phyloP scores from a whole-genome alignment of 2,888 invertebrate species.

The Noctua janthe region DNA sequence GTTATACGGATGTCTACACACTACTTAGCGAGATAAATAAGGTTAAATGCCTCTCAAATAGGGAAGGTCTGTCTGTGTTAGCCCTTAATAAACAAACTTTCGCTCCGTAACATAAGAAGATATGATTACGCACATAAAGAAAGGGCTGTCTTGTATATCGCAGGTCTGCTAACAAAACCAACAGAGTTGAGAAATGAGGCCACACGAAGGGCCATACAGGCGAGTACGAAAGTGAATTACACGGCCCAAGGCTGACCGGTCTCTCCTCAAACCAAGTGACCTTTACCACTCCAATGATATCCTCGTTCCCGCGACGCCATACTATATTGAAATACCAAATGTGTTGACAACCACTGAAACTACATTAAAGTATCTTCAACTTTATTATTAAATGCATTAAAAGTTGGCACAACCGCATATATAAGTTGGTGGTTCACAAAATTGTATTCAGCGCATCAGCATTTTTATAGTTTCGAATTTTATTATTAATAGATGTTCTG shows the following conservation, averaged over 20 bases:
- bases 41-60: slow-evolving; percentile 45
- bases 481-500: slow-evolving; percentile 45
- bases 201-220: slow-evolving; percentile 85
- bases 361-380: slow-evolving; percentile 58
- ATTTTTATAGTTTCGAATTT: slow-evolving; percentile 50
- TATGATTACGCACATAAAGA: slow-evolving; percentile 63
- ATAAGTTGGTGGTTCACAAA: slow-evolving; percentile 40
- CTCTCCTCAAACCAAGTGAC: slow-evolving; percentile 88
- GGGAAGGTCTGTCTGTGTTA: slow-evolving; percentile 31
- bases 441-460: slow-evolving; percentile 30
- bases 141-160: slow-evolving; percentile 62
- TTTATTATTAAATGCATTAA: slow-evolving; percentile 51
- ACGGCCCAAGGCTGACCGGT: slow-evolving; percentile 89
- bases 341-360: slow-evolving; percentile 66
- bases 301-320: slow-evolving; percentile 84
- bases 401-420: slow-evolving; percentile 44
- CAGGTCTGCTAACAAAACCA: slow-evolving; percentile 80
- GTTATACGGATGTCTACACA: neutral
- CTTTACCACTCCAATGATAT: slow-evolving; percentile 87
- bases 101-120: slow-evolving; percentile 62
- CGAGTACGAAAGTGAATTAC: slow-evolving; percentile 88
- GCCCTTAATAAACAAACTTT: slow-evolving; percentile 55
- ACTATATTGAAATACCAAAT: slow-evolving; percentile 80
- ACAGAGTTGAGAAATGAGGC: slow-evolving; percentile 86
- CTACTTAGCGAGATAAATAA: slow-evolving; percentile 18